Evolutionary conservation across 2,797 vertebrate genomes (phyloP).

Genomic region (Brachyalestes nurse): DNA sequence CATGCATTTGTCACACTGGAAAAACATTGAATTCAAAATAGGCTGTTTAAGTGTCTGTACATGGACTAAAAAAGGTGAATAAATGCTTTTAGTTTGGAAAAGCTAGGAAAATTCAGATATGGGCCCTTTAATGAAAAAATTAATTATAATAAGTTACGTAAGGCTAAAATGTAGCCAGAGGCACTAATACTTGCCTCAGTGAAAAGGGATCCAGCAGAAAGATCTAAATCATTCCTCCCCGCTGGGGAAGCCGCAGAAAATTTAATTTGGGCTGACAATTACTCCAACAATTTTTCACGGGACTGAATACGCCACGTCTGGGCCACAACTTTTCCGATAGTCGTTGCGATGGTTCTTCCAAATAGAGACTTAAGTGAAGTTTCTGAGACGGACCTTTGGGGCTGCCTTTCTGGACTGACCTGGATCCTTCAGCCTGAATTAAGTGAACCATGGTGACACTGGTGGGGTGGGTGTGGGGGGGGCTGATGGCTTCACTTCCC

Average conservation of each 20-base stretch:
- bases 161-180: not conserved
- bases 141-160: slow-evolving; percentile 6
- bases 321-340: slow-evolving; percentile 41
- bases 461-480: slow-evolving; percentile 21
- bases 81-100: not conserved
- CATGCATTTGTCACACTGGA: too few species aligned
- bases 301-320: slow-evolving; percentile 4
- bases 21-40: too few species aligned
- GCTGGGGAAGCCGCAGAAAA: not conserved
- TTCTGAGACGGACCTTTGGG: slow-evolving; percentile 74
- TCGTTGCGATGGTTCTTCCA: slow-evolving; percentile 32
- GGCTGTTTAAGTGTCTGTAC: too few species aligned
- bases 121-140: not conserved
- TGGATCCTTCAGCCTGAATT: slow-evolving; percentile 81
- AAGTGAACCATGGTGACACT: slow-evolving; percentile 75
- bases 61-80: too few species aligned
- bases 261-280: slow-evolving; percentile 22
- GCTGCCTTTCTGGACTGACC: slow-evolving; percentile 73
- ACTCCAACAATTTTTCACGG: slow-evolving; percentile 20
- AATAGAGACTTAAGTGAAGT: slow-evolving; percentile 54
- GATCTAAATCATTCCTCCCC: slow-evolving; percentile 30
- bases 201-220: not conserved
- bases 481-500: slow-evolving; percentile 77
- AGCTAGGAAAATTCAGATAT: not conserved
- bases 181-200: slow-evolving; percentile 13